These are phyloP conservation scores for Anabacerthia variegaticeps DNA, from an alignment of 2,797 vertebrate genomes.

Conservation along the genomic window DNA sequence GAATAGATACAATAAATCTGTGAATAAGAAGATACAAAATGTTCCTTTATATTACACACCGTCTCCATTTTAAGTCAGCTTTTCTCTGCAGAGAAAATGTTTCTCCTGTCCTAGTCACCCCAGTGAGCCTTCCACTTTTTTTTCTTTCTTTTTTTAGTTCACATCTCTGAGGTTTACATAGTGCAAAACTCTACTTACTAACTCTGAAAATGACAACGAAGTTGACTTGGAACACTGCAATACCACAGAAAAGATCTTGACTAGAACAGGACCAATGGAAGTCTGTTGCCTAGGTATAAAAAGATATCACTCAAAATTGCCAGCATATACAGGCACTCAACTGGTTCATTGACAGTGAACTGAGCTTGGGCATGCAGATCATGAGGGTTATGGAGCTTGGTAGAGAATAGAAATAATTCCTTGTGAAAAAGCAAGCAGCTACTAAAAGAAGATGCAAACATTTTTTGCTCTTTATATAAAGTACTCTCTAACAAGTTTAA, in stretches of 20 bases:
- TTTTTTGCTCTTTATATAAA: not conserved
- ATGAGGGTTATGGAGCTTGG: not conserved
- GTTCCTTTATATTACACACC: not conserved
- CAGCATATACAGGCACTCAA: not conserved
- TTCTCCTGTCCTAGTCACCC: not conserved
- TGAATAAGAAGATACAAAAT: not conserved
- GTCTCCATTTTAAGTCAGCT: not conserved
- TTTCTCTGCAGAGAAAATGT: not conserved
- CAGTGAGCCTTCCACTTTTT: not conserved
- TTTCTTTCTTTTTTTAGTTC: not conserved
- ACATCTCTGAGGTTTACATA: not conserved
- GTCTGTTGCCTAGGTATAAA: not conserved
- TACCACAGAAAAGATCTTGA: not conserved
- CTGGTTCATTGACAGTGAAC: not conserved
- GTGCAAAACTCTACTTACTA: not conserved
- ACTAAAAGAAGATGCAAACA: not conserved
- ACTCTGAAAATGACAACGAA: not conserved
- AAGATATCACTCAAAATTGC: not conserved
- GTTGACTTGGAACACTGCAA: not conserved
- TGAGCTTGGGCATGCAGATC: not conserved
- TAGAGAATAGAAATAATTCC: not conserved
- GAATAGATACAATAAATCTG: not conserved
- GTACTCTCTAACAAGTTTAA: not conserved
- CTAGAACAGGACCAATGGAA: not conserved
- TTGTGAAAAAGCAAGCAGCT: not conserved